Evolutionary conservation across 2,888 invertebrate genomes (phyloP), one percentile per base, ranked within the genome.

Genomic region (Orthosia cruda): DNA sequence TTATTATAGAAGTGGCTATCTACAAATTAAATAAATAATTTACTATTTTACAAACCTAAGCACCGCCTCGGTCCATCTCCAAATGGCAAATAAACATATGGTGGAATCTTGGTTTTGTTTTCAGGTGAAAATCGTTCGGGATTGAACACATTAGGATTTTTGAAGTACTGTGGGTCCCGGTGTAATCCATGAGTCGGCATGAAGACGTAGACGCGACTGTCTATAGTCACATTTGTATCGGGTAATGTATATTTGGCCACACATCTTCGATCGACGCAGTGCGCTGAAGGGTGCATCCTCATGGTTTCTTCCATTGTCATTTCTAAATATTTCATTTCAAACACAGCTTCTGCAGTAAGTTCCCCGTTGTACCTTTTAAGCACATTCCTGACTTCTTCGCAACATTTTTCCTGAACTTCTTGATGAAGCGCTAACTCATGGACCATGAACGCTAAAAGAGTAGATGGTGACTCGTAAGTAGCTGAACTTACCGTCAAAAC

Each of bases 401-500:
- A 20, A 61, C 47, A 73, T 71, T 61, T 73, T 4, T 71, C n/a
- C 18, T 71, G 61, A 40, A 73, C 49, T 13, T 71, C 47, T n/a
- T 71, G 49, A 32, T 61, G 18, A 45, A 54, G 71, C 18, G 73
- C 61, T 13, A 61, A 16, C 32, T 73, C 45, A 20, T 70, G 26
- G 12, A 54, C 32, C 26, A 70, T 52, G 26, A 32, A 70, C 15
- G 52, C 45, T 15, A 71, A 3, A 15, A 47, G 11, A 5, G 32
- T 40, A 15, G 40, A 3, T 0, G 49, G 16, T 26, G 71, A 45
- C 40, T 62, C 55, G 16, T 49, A 71, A 16, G 54, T 9, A 2
- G 62, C 73, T 40, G 40, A 40, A 49, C 15, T 47, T 13, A 61
- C 9, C 4, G 73, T 73, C 54, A 73, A 9, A 0, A 18, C 18